A percentile compares a stretch with the other conserved stretches of the same genome.
These are phyloP conservation scores for Eulemur mongoz DNA, from an alignment of 2,797 vertebrate genomes.

Conservation along the genomic window DNA sequence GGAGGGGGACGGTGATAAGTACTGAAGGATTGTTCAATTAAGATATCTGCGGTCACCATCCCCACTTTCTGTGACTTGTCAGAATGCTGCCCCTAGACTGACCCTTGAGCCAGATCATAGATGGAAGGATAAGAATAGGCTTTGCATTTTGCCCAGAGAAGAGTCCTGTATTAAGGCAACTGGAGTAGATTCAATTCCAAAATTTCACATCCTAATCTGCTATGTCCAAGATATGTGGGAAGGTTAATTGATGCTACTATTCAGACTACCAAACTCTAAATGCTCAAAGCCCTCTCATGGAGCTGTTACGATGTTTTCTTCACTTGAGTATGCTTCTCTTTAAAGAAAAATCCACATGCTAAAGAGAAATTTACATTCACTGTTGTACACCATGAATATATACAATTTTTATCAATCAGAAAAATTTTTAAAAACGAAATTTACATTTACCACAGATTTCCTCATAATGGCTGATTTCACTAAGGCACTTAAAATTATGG, in stretches of 20 bases:
- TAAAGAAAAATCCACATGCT: background rate
- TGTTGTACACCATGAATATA: background rate
- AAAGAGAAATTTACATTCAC: background rate
- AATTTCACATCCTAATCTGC: conserved; percentile 46
- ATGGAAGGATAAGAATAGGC: conserved; percentile 17
- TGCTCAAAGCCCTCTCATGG: background rate
- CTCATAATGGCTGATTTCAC: background rate
- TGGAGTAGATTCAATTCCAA: conserved; percentile 13
- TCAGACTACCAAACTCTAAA: background rate
- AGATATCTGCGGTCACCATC: background rate
- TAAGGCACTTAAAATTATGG: background rate
- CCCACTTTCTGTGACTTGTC: background rate
- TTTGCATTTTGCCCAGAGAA: conserved; percentile 50
- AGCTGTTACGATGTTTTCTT: background rate
- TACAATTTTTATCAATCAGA: background rate
- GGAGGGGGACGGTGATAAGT: conserved; percentile 45
- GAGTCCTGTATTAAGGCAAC: conserved; percentile 10
- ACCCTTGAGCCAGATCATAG: background rate
- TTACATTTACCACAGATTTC: background rate
- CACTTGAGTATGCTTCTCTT: background rate
- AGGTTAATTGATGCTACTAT: background rate
- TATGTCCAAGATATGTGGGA: conserved; percentile 10
- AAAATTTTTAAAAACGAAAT: background rate
- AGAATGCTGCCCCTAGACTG: background rate
- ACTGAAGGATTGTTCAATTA: conserved; percentile 47